Evolutionary conservation across 2,888 invertebrate species (phyloP), one percentile per base, ranked within the genome.

Genomic region (Pterobdella sp.): DNA sequence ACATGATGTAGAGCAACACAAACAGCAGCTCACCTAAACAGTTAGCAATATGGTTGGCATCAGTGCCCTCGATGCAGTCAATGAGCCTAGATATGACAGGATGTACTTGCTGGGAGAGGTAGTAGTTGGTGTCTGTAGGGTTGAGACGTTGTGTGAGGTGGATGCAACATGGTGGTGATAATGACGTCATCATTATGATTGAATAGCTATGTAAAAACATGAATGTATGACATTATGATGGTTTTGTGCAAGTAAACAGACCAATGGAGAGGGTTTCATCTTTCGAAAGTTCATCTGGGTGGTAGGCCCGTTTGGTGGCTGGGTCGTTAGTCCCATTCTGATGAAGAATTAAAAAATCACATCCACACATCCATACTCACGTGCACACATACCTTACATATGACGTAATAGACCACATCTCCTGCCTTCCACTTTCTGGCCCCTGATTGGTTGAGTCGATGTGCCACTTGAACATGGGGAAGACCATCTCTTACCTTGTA

Each of bases 21-120:
- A 29, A 10, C n/a, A 63, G 14, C n/a, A 7, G 75, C 79, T 75
- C 77, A 83, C 95, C 96, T 74, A 98, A 87, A 81, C 91, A 90
- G 80, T 91, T 89, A 0, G 97, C 97, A 75, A 99, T 89, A 76
- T 91, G 88, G 70, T 90, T 91, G 1, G 91, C 88, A 85, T 96
- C 95, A 77, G 92, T 91, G 18, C 93, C 94, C 77, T 94, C 93
- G 65, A 99, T 91, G 0, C 96, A 96, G 77, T 94, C 94, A 81
- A 94, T 93, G 81, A 99, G 89, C 77, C 98, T 88, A 36, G 92
- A 89, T 75, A 97, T 90, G 0, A 99, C 95, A 0, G 98, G 98
- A 83, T 95, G 94, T 64, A 99, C 88, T 86, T 99, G 98, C 81
- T 94, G 91, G 0, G 91, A 88, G 77, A 98, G 86, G 85, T 99